Base-by-base conservation (phyloP, 2,113 vertebrate species). In the Monarcha castaneiventris region DNA sequence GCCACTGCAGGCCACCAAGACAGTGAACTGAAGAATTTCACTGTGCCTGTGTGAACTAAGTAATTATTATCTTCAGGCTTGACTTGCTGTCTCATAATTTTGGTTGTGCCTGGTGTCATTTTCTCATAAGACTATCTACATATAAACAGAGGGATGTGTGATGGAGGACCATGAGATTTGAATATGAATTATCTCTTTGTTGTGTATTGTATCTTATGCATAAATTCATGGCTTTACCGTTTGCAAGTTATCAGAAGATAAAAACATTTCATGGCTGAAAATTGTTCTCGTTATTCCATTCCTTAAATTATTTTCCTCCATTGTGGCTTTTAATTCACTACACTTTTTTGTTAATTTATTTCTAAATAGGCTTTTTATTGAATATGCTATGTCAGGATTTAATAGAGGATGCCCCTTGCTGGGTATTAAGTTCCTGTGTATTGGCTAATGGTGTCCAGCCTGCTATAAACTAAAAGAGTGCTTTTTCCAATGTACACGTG, bases 261-360 rank as follows among this genome's bases (percentile, higher is more conserved):
- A 94, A 97, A 96, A 92, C 79, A 95, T 97, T 96, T 97, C 95
- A 91, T 54, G 96, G 94, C 75, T 93, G 93, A 96, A 97, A 97
- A 97, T 87, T 76, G 87, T 97, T 94, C 92, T 92, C 56, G 22
- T 95, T 96, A 93, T 94, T 97, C 85, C 66, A 80, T 92, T 84
- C 93, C 75, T 94, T 92, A 97, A 97, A 96, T 96, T 96, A 94
- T 97, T 97, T 96, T 84, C 35, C 81, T 83, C 63, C 52, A 33
- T 84, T 83, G 90, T 64, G 63, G 67, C 73, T 93, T 94, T 93
- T 97, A 96, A 95, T 96, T 94, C 89, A 43, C 37, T 66, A 30
- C 17, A 22, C 95, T 97, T 97, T 97, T 76, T 93, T 95, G 79
- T 71, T 96, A 97, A 97, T 97, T 98, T 73, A 94, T 96, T 98